A percentile compares a stretch with the other conserved stretches of the same genome.
phyloP scores from a whole-genome alignment of 2,888 invertebrate genomes.

The Eupithecia dodoneata region DNA sequence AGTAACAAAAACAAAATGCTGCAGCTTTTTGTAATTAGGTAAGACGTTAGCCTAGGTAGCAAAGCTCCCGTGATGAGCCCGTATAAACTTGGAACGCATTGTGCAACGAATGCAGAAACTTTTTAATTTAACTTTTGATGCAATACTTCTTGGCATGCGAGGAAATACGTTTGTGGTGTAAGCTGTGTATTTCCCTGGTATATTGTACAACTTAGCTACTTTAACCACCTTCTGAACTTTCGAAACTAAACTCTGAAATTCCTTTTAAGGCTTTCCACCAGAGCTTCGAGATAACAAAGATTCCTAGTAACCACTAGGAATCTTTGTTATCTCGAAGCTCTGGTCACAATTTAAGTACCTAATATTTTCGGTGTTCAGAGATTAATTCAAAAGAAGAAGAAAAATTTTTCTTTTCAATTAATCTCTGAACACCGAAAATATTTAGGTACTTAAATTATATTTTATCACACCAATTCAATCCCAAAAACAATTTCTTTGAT shows the following conservation, averaged over 20 bases:
- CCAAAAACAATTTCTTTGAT: neutral
- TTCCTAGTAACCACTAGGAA: no score
- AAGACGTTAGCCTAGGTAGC: constrained; percentile 15
- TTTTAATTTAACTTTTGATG: constrained; percentile 41
- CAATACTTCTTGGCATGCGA: constrained; percentile 23
- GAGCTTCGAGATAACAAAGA: neutral
- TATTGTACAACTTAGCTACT: neutral
- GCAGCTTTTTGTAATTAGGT: constrained; percentile 1
- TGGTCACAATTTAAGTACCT: no score
- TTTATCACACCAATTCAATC: no score
- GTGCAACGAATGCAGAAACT: constrained; percentile 42
- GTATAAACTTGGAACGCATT: constrained; percentile 37
- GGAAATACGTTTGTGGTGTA: constrained; percentile 4
- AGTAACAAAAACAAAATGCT: neutral
- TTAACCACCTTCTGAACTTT: neutral
- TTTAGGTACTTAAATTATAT: no score
- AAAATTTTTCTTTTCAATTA: no score
- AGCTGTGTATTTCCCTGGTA: neutral
- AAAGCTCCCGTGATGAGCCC: constrained; percentile 24
- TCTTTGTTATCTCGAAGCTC: no score
- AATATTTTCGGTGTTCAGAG: no score
- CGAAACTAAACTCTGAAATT: neutral
- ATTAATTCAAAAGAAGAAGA: no score
- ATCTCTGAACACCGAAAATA: no score
- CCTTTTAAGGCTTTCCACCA: neutral